phyloP scores from a whole-genome alignment of 1,140 invertebrate species.

The Eriosoma lanigerum region DNA sequence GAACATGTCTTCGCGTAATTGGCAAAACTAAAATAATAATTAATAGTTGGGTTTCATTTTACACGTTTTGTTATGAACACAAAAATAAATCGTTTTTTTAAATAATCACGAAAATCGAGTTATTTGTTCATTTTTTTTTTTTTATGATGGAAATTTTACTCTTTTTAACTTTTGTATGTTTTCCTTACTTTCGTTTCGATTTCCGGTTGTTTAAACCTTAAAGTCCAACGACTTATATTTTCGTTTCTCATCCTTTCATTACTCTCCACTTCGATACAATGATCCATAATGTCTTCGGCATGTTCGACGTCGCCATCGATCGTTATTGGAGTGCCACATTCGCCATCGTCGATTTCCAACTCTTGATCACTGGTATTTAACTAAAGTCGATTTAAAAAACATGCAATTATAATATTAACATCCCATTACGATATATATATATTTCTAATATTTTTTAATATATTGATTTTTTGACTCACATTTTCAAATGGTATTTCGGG shows the following conservation, averaged over 20 bases:
- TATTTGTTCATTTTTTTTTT: no score
- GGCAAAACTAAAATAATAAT: conserved; percentile 69
- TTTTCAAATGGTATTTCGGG: conserved; percentile 91
- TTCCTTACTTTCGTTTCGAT: conserved; percentile 68
- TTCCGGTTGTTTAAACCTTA: conserved; percentile 77
- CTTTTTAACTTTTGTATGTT: neutral
- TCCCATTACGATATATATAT: neutral
- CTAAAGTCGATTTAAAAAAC: conserved; percentile 57
- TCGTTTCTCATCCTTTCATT: conserved; percentile 87
- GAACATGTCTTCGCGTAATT: conserved; percentile 89
- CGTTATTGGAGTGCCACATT: conserved; percentile 52
- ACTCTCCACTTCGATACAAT: conserved; percentile 88
- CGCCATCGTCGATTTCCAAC: conserved; percentile 54
- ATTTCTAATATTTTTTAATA: neutral
- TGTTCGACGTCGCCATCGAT: conserved; percentile 63
- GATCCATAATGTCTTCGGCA: conserved; percentile 84
- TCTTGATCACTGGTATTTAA: conserved; percentile 61
- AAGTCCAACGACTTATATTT: conserved; percentile 82
- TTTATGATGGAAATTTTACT: no score
- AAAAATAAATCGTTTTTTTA: no score
- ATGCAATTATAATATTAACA: neutral
- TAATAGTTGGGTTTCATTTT: no score
- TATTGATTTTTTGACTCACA: conserved; percentile 62
- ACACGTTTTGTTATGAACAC: no score
- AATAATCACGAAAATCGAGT: no score